Conservation (phyloP, 2,113 vertebrate species). For the Coregonus clupeaformis region DNA sequence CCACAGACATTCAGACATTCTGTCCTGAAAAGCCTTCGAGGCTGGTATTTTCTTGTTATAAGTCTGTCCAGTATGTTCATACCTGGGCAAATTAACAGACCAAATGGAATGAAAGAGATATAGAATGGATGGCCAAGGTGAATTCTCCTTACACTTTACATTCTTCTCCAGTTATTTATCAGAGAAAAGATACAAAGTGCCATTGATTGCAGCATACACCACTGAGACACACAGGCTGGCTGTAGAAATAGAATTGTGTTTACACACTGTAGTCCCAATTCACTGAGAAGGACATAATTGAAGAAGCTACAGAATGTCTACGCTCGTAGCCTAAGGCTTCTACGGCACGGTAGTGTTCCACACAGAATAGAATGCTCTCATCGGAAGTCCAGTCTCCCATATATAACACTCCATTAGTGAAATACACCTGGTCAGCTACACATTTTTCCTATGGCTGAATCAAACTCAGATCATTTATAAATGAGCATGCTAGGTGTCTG, state of each 20-base stretch:
- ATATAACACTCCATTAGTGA: conserved; percentile 64
- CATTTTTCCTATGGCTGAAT: conserved; percentile 60
- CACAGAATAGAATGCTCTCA: conserved; percentile 36
- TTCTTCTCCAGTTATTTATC: not conserved
- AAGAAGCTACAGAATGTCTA: conserved; percentile 48
- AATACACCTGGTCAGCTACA: conserved; percentile 69
- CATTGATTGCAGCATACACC: not conserved
- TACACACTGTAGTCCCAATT: conserved; percentile 37
- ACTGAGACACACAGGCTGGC: not conserved
- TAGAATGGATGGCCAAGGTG: too few species aligned
- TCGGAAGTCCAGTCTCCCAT: conserved; percentile 55
- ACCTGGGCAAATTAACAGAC: not conserved
- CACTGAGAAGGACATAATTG: conserved; percentile 41
- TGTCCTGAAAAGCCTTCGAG: not conserved
- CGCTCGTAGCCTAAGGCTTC: conserved; percentile 52
- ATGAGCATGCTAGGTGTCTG: conserved; percentile 70
- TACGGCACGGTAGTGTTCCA: conserved; percentile 52
- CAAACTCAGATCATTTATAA: conserved; percentile 77
- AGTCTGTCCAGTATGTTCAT: not conserved
- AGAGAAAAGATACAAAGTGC: not conserved
- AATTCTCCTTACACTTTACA: not conserved
- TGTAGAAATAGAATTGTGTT: conserved; percentile 31
- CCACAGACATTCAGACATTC: not conserved
- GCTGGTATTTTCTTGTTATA: not conserved
- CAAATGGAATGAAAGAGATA: not conserved